Evolutionary conservation across 2,797 vertebrate genomes (phyloP).

Genomic region (Malacoctenus gilli): DNA sequence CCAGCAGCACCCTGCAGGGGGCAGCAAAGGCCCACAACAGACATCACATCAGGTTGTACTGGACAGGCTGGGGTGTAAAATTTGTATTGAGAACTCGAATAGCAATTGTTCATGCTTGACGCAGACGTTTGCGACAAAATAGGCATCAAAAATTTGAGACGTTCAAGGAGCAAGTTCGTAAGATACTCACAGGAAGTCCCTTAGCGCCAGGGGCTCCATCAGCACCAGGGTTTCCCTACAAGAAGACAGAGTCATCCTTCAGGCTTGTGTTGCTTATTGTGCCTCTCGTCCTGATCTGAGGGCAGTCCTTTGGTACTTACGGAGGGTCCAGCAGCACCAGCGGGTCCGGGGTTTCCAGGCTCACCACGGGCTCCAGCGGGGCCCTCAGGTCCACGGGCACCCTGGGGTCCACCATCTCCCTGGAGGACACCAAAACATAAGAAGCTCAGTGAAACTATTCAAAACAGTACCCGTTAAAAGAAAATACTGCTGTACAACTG

Average conservation of each 20-base stretch:
- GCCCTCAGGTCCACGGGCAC: conserved; percentile 91
- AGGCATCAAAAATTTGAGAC: conserved; percentile 10
- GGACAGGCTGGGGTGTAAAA: too few relatives aligned
- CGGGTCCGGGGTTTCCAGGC: conserved; percentile 91
- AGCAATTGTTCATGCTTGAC: background rate
- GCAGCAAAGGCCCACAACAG: conserved; percentile 61
- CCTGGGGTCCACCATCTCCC: conserved; percentile 93
- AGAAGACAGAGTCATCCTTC: conserved; percentile 27
- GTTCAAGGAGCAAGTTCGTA: background rate
- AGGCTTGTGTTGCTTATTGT: background rate
- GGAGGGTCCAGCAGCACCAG: conserved; percentile 89
- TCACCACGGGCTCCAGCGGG: conserved; percentile 92
- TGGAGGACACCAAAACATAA: conserved; percentile 52
- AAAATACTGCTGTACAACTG: too few relatives aligned
- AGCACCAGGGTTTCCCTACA: conserved; percentile 90
- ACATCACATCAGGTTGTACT: conserved; percentile 26
- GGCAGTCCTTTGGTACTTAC: conserved; percentile 78
- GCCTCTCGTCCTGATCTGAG: background rate
- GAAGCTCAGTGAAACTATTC: too few relatives aligned
- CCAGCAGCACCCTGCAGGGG: conserved; percentile 90
- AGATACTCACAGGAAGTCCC: conserved; percentile 88
- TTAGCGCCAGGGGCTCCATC: conserved; percentile 92
- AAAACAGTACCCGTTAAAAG: too few relatives aligned
- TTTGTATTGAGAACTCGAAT: too few relatives aligned
- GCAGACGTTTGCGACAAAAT: background rate